These are phyloP conservation scores for Serilophus lunatus DNA, from an alignment of 2,113 vertebrate species.

Conservation along the genomic window DNA sequence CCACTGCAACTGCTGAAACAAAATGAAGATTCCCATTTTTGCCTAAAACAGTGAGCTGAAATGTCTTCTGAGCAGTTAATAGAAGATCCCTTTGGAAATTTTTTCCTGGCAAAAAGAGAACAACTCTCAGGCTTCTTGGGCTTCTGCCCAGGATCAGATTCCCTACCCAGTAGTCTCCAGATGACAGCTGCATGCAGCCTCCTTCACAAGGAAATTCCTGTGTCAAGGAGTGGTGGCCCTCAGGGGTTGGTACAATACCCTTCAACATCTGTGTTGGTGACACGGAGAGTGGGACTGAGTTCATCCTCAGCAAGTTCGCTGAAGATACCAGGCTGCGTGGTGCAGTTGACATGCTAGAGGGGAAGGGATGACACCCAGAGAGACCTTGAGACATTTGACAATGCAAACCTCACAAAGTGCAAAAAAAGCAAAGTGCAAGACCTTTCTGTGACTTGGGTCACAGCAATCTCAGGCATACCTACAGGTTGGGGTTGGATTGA, in stretches of 20 bases:
- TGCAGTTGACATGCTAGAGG: not conserved
- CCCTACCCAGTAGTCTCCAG: not conserved
- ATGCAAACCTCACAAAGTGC: not conserved
- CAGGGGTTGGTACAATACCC: not conserved
- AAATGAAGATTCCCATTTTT: not conserved
- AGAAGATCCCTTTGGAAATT: not conserved
- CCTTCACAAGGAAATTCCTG: not conserved
- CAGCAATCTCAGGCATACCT: not conserved
- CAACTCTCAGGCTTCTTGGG: not conserved
- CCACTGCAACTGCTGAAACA: not conserved
- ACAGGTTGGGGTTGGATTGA: not conserved
- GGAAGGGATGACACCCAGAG: not conserved
- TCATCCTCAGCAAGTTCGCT: not conserved
- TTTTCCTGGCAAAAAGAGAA: not conserved
- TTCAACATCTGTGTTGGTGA: fast-evolving
- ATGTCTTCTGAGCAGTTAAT: not conserved
- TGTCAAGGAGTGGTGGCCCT: not conserved
- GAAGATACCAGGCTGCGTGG: not conserved
- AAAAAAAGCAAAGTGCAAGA: not conserved
- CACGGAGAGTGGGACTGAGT: not conserved
- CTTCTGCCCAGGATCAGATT: not conserved
- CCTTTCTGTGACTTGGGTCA: too few species aligned
- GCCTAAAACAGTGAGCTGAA: not conserved
- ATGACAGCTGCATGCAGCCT: not conserved
- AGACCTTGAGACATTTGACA: not conserved